Conservation (phyloP, 2,797 vertebrate species). For the Cottoperca gobio region DNA sequence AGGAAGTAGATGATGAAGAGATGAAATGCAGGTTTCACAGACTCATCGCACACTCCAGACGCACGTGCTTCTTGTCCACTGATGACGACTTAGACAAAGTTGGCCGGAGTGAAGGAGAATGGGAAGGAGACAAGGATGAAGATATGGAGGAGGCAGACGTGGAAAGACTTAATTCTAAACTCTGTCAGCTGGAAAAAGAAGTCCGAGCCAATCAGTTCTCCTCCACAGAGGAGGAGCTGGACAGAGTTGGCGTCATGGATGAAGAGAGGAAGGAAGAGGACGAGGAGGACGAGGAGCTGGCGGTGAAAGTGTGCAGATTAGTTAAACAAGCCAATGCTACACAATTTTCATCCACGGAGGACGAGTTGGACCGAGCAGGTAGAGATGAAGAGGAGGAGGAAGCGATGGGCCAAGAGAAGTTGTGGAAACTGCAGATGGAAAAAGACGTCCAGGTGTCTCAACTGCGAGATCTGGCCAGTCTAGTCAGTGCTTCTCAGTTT, state of each 20-base stretch:
- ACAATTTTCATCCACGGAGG: constrained; percentile 75
- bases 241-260: constrained; percentile 48
- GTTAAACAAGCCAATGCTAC: constrained; percentile 56
- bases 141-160: constrained; percentile 26
- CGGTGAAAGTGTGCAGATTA: constrained; percentile 66
- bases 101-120: constrained; percentile 48
- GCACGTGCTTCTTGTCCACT: constrained; percentile 64
- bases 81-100: constrained; percentile 64
- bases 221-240: constrained; percentile 82
- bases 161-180: constrained; percentile 54
- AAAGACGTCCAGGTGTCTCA: constrained; percentile 38
- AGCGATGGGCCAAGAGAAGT: constrained; percentile 34
- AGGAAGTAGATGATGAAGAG: constrained; percentile 39
- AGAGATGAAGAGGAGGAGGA: constrained; percentile 42
- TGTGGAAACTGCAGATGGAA: constrained; percentile 68
- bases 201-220: constrained; percentile 67
- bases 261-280: constrained; percentile 29
- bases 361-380: constrained; percentile 59
- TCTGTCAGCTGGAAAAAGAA: constrained; percentile 67
- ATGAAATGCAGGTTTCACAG: constrained; percentile 55
- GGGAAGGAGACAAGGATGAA: constrained; percentile 26
- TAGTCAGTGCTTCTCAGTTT: constrained; percentile 72
- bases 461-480: constrained; percentile 60
- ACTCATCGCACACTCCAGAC: constrained; percentile 68
- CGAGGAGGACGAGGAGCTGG: constrained; percentile 53